Percentiles rank a stretch among this genome's conserved stretches.
phyloP scores from a whole-genome alignment of 2,113 vertebrate species.

The Pseudonaja textilis region DNA sequence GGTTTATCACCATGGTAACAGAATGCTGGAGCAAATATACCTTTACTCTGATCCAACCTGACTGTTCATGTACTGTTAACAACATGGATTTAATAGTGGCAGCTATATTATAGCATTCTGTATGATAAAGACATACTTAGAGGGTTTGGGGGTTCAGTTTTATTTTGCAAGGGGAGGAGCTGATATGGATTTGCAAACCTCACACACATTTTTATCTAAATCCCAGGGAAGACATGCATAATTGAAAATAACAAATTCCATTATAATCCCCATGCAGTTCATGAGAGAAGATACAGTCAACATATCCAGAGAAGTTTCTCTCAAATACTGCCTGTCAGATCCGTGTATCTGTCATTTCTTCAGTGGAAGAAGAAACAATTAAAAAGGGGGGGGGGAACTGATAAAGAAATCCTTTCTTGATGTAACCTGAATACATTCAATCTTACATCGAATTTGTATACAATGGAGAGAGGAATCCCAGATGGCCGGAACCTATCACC shows the following conservation, averaged over 20 bases:
- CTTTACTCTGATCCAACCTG: not conserved
- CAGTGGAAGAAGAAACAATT: too few relatives aligned
- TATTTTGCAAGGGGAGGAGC: not conserved
- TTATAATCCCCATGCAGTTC: not conserved
- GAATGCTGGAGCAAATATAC: not conserved
- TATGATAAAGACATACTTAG: not conserved
- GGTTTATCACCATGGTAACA: not conserved
- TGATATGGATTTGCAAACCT: not conserved
- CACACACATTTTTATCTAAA: not conserved
- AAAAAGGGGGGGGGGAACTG: too few relatives aligned
- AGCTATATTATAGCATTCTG: not conserved
- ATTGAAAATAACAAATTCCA: not conserved
- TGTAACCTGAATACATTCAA: too few relatives aligned
- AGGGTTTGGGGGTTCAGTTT: not conserved
- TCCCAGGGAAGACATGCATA: not conserved
- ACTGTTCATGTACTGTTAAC: not conserved
- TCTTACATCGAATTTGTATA: too few relatives aligned
- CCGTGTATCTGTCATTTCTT: too few relatives aligned
- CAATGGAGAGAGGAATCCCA: too few relatives aligned
- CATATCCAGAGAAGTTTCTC: rapidly evolving
- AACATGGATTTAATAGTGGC: not conserved
- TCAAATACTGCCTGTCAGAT: not conserved
- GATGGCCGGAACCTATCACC: too few relatives aligned
- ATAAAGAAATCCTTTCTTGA: too few relatives aligned
- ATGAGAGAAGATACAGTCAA: not conserved